Evolutionary conservation across 2,797 vertebrate species (phyloP).

Genomic region (Acridotheres tristis): DNA sequence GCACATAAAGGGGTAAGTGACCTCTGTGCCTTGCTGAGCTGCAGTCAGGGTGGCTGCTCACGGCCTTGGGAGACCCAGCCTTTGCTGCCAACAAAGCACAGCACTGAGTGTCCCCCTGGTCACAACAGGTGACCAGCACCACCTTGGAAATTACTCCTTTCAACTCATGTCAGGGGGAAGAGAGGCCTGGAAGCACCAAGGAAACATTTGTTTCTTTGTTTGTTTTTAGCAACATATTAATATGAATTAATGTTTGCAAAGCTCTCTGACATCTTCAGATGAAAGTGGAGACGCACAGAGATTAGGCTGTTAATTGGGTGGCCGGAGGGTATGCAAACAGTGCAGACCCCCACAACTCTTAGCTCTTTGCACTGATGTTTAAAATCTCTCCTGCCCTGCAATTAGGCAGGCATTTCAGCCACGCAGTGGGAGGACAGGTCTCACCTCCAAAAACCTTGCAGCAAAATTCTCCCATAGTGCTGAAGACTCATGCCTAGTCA

Average conservation of each 20-base stretch:
- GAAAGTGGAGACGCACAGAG: not conserved
- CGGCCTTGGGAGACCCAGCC: not conserved
- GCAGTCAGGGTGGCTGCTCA: not conserved
- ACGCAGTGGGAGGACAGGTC: not conserved
- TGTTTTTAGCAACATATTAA: slow-evolving; percentile 15
- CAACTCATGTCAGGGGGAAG: not conserved
- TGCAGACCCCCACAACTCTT: not conserved
- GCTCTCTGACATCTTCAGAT: slow-evolving; percentile 35
- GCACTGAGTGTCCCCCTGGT: fast-evolving
- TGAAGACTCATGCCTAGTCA: fast-evolving
- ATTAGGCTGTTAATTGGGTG: slow-evolving; percentile 36
- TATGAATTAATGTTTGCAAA: slow-evolving; percentile 35
- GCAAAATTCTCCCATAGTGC: fast-evolving
- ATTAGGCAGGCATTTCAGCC: not conserved
- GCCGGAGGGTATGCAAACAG: slow-evolving; percentile 2
- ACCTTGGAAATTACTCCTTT: not conserved
- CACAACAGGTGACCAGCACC: not conserved
- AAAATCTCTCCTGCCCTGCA: not conserved
- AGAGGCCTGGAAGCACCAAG: not conserved
- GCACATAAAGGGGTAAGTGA: not conserved
- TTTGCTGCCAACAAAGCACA: fast-evolving
- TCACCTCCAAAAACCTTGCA: not conserved
- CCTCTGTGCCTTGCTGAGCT: not conserved
- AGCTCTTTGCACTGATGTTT: not conserved
- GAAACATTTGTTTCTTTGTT: not conserved